Base-by-base conservation (phyloP, 2,888 invertebrate genomes). In the Cephus spinipes region DNA sequence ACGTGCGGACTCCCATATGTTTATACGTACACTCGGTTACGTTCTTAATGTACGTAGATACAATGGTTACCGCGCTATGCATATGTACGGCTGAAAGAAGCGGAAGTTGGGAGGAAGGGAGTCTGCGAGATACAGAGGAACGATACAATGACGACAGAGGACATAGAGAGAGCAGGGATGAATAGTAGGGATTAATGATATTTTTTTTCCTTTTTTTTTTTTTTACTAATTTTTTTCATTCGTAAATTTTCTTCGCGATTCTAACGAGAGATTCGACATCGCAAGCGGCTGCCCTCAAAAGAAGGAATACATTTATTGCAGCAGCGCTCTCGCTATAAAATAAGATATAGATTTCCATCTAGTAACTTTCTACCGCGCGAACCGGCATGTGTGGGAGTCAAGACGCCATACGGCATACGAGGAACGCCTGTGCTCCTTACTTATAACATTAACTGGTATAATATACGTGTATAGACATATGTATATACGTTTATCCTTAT, bases 311-410 rank as follows among this genome's bases (percentile, higher is more conserved):
- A 89, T 90, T 88, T 89, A 89, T 90, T 87, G 88, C 9, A 89
- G 87, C 85, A 85, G 88, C 87, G 82, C 55, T 55, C 55, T 23
- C 77, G 86, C 86, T 87, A 87, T 90, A 90, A 90, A 90, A 90
- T 90, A 90, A 90, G 90, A 90, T 91, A 90, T 89, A 91, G 91
- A 91, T 91, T 91, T 91, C 89, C 91, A 91, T 91, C 91, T 90
- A 89, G 89, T 89, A 88, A 91, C 91, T 91, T 91, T 91, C 91
- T 91, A 90, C 81, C 83, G 86, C 81, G 81, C 81, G 33, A 79
- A 77, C 79, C 79, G 79, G 86, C 87, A 85, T 89, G 89, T 88
- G 90, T 90, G 90, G 90, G 90, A 89, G 90, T 85, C 79, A 83
- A 86, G 83, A 87, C 88, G 88, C 89, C 88, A 89, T 88, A 89